phyloP scores from a whole-genome alignment of 2,797 vertebrate genomes.

The Pangasius larnaudii region DNA sequence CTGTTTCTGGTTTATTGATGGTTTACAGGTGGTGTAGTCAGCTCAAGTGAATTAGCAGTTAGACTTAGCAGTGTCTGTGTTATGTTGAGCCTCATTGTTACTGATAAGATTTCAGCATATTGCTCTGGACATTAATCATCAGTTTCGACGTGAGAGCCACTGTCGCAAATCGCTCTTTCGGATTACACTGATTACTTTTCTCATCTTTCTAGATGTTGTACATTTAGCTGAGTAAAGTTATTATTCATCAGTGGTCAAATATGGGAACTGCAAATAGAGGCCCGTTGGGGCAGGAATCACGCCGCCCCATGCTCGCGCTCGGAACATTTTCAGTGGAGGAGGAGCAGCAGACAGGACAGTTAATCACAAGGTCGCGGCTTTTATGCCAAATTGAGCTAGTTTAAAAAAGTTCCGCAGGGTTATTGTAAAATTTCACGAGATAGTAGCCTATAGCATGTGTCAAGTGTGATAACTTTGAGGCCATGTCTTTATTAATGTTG shows the following conservation, averaged over 20 bases:
- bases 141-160: too few relatives aligned
- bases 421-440: background rate
- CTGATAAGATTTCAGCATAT: background rate
- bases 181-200: background rate
- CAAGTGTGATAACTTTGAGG: background rate
- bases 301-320: background rate
- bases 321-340: too few relatives aligned
- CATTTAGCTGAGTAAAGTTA: background rate
- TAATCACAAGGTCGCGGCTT: background rate
- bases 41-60: background rate
- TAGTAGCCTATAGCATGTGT: background rate
- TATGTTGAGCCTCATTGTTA: background rate
- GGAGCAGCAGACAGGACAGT: background rate
- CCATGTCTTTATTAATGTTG: background rate
- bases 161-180: background rate
- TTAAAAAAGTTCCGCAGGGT: background rate
- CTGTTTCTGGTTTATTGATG: background rate
- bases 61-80: background rate
- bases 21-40: background rate
- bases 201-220: background rate
- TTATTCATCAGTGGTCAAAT: background rate
- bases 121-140: background rate
- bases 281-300: background rate
- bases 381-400: background rate
- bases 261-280: background rate